Evolutionary conservation across 2,797 vertebrate genomes (phyloP), one percentile per base, ranked within the genome.

Genomic region (Enteromius mattozi): DNA sequence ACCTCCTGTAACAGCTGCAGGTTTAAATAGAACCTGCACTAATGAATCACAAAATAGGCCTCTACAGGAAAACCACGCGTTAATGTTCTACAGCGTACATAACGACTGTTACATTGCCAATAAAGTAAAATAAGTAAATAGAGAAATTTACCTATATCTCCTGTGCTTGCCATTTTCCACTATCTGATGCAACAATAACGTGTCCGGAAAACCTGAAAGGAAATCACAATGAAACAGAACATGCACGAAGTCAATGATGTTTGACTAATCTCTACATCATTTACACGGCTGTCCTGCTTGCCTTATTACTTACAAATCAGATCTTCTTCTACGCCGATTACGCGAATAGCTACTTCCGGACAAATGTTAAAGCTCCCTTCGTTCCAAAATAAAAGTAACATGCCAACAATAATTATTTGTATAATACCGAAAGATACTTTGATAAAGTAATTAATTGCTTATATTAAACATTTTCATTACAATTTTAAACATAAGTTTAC

Each of bases 111-210:
- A 19, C 10, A 30, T 16, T 1, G 16, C 40, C 27, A 30, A 59
- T 7, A 1, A 59, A 49, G 13, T 19, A 12, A 21, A 42, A 56
- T 63, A 24, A 51, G 13, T 7, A 30, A 61, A 2, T 0, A 72
- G 12, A 74, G 1, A 86, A 24, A 65, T 3, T 69, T 93, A 97
- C 97, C 95, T 91, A 92, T 90, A 33, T 97, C 96, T 88, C 79
- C 93, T 3, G 93, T 89, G 81, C 87, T 92, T 90, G 96, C 95
- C 97, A 98, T 97, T 35, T 65, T 74, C 63, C 51, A 66, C 81
- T 91, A 90, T 90, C 94, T 95, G 98, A 99, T 97, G 98, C 97
- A 98, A 98, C 95, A 94, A 91, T 89, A 93, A 89, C 92, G 93
- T 94, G 92, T 88, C 95, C 96, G 96, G 95, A 96, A 96, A 82